Conservation (phyloP, 2,888 invertebrate species). For the Limnephilus auricula region DNA sequence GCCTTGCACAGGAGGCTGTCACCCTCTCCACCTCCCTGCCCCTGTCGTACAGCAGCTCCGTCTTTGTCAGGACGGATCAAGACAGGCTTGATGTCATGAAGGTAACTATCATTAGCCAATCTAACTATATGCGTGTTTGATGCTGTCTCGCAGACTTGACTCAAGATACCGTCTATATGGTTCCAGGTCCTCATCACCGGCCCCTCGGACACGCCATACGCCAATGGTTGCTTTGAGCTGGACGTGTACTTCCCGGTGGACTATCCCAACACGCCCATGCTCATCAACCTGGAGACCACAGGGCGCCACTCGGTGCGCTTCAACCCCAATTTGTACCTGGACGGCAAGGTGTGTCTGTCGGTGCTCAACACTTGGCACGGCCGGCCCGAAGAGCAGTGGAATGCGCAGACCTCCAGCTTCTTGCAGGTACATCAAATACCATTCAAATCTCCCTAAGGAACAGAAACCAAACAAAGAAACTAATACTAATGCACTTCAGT, state of each 20-base stretch:
- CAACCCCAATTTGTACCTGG: constrained; percentile 96
- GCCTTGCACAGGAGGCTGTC: constrained; percentile 96
- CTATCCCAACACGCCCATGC: constrained; percentile 90
- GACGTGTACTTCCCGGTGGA: constrained; percentile 94
- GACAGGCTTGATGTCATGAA: constrained; percentile 97
- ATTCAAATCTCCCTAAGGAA: neutral
- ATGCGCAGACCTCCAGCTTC: constrained; percentile 96
- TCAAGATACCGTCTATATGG: constrained; percentile 15
- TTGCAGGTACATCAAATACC: constrained; percentile 78
- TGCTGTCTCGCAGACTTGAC: neutral
- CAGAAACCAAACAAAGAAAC: no score
- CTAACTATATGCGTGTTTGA: no score
- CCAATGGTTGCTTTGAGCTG: constrained; percentile 94
- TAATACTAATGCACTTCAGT: no score
- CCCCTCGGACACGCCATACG: constrained; percentile 94
- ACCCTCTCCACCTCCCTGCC: constrained; percentile 95
- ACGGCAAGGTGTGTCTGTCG: constrained; percentile 96
- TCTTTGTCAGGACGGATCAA: constrained; percentile 96
- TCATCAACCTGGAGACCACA: constrained; percentile 93
- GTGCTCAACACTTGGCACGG: constrained; percentile 98
- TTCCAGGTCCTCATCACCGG: constrained; percentile 91
- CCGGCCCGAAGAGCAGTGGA: constrained; percentile 97
- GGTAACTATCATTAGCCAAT: constrained; percentile 72
- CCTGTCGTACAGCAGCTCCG: constrained; percentile 94
- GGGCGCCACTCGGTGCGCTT: constrained; percentile 93